A percentile compares a stretch with the other conserved stretches of the same genome.
These are phyloP conservation scores for Oreochromis spilurus DNA, from an alignment of 2,113 vertebrate genomes.

Conservation along the genomic window DNA sequence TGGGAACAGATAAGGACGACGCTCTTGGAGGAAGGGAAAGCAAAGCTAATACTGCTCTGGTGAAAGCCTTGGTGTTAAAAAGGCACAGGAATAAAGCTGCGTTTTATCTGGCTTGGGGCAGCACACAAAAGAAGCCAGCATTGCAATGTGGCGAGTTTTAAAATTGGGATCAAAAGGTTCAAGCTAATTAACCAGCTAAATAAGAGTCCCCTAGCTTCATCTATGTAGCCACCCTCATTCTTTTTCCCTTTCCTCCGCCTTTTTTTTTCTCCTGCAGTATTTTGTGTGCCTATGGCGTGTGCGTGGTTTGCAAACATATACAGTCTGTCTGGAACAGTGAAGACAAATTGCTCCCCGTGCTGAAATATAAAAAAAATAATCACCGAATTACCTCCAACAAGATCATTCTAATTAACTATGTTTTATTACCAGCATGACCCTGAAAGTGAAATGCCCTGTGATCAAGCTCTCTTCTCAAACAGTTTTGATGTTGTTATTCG, in stretches of 20 bases:
- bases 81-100: conserved; percentile 54
- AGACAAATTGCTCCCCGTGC: conserved; percentile 34
- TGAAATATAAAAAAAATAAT: conserved; percentile 35
- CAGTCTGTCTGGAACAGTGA: conserved; percentile 10
- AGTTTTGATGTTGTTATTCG: conserved; percentile 65
- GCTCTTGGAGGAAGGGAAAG: neutral
- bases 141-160: conserved; percentile 65
- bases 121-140: conserved; percentile 60
- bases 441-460: conserved; percentile 32
- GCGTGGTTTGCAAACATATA: neutral
- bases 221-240: conserved; percentile 32
- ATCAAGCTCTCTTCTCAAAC: conserved; percentile 38
- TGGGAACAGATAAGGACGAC: conserved; percentile 54
- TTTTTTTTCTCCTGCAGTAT: neutral
- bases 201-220: conserved; percentile 62
- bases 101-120: conserved; percentile 67
- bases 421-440: conserved; percentile 21
- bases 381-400: conserved; percentile 43
- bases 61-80: conserved; percentile 55
- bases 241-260: neutral
- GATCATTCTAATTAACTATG: conserved; percentile 49
- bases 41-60: conserved; percentile 8
- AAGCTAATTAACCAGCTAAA: conserved; percentile 78
- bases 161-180: conserved; percentile 79
- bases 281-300: neutral